Percentiles rank a stretch among this genome's conserved stretches.
Conservation (phyloP, 2,797 vertebrate genomes). For the Cetoscarus ocellatus region DNA sequence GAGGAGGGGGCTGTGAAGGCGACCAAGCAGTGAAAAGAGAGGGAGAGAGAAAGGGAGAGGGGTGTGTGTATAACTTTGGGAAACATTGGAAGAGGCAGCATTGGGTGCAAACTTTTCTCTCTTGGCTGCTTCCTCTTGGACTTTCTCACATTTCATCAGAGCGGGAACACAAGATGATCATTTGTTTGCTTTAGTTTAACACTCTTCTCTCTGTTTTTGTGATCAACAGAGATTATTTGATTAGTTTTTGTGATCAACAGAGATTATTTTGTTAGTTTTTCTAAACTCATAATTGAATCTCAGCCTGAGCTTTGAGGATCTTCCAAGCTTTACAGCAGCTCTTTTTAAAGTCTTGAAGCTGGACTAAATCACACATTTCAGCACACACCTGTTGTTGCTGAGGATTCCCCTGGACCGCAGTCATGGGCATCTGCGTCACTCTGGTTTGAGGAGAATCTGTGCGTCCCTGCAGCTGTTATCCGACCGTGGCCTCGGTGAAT, state of each 20-base stretch:
- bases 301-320: conserved; percentile 44
- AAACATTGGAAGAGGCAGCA: conserved; percentile 63
- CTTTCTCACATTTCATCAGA: conserved; percentile 37
- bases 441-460: conserved; percentile 62
- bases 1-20: conserved; percentile 55
- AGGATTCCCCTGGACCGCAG: conserved; percentile 62
- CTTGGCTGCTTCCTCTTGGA: conserved; percentile 48
- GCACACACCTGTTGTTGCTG: conserved; percentile 70
- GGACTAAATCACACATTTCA: conserved; percentile 24
- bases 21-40: conserved; percentile 63
- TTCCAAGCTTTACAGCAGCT: conserved; percentile 42
- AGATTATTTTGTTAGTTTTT: conserved; percentile 28
- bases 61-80: conserved; percentile 66
- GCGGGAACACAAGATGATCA: conserved; percentile 32
- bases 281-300: conserved; percentile 53
- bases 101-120: conserved; percentile 66
- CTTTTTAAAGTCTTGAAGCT: conserved; percentile 33
- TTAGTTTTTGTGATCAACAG: conserved; percentile 22
- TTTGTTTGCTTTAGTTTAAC: conserved; percentile 44
- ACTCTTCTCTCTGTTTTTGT: conserved; percentile 14
- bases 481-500: conserved; percentile 40
- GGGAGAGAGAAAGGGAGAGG: conserved; percentile 50
- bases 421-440: conserved; percentile 69
- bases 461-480: conserved; percentile 51
- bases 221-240: conserved; percentile 18